Evolutionary conservation across 2,113 vertebrate genomes (phyloP).

Genomic region (Puma concolor): DNA sequence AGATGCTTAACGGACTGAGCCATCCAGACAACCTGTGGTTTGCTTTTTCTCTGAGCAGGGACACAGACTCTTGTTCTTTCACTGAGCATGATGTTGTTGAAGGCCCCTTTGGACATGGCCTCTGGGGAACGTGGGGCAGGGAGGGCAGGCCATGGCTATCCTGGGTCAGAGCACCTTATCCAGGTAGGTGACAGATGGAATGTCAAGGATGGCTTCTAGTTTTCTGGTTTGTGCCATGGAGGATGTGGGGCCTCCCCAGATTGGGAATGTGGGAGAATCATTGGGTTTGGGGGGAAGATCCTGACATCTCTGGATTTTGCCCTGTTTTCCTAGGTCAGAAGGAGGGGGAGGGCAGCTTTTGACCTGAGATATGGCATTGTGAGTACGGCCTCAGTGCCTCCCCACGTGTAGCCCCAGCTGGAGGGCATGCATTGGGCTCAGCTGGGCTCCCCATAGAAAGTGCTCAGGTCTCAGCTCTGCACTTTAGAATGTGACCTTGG

Average conservation of each 20-base stretch:
- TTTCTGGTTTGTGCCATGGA: neutral
- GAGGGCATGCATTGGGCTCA: neutral
- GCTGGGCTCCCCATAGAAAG: neutral
- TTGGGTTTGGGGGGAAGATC: neutral
- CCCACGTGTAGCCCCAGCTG: too few species aligned
- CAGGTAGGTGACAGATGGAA: neutral
- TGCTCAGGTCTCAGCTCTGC: neutral
- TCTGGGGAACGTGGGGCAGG: neutral
- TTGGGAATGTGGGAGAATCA: neutral
- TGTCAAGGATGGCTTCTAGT: neutral
- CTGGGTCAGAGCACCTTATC: neutral
- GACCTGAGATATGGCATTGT: neutral
- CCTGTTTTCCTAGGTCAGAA: neutral
- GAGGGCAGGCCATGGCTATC: neutral
- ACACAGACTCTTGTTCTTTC: neutral
- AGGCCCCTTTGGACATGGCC: neutral
- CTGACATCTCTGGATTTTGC: neutral
- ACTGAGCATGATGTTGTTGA: neutral
- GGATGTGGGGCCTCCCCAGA: neutral
- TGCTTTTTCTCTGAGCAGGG: neutral
- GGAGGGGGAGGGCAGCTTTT: neutral
- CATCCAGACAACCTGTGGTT: neutral
- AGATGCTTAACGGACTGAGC: too few species aligned
- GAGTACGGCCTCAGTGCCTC: neutral
- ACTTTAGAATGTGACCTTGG: neutral